phyloP scores from a whole-genome alignment of 2,888 invertebrate genomes.

The Melitaea athalia region DNA sequence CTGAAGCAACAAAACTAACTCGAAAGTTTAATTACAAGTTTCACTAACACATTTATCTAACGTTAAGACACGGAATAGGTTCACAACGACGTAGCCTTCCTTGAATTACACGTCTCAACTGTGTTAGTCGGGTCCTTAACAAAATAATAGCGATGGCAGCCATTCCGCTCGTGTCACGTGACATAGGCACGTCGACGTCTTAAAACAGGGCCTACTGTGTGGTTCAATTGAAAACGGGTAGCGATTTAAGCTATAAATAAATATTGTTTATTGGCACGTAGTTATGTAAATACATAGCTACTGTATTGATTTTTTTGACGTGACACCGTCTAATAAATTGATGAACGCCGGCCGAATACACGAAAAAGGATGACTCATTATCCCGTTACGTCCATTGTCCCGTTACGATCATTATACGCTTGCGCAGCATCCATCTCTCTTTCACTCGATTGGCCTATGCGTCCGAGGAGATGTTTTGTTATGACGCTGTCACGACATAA shows the following conservation, averaged over 20 bases:
- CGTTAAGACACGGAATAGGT: constrained; percentile 33
- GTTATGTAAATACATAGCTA: not conserved
- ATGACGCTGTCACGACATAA: too few relatives aligned
- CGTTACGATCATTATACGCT: too few relatives aligned
- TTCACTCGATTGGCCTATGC: too few relatives aligned
- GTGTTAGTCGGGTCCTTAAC: constrained; percentile 50
- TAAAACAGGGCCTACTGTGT: constrained; percentile 22
- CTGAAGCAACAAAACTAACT: constrained; percentile 29
- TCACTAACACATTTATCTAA: constrained; percentile 39
- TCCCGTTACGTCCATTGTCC: too few relatives aligned
- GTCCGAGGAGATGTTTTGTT: too few relatives aligned
- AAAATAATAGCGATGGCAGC: constrained; percentile 49
- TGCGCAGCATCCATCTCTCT: too few relatives aligned
- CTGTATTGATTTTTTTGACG: not conserved
- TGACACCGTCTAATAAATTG: too few relatives aligned
- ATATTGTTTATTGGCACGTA: not conserved
- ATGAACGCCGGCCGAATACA: too few relatives aligned
- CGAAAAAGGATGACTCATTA: too few relatives aligned
- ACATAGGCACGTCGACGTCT: constrained; percentile 53
- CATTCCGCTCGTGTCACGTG: constrained; percentile 49
- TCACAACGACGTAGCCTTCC: constrained; percentile 37
- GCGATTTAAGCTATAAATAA: not conserved
- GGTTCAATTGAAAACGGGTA: not conserved
- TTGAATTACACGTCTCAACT: constrained; percentile 44
- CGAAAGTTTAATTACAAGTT: constrained; percentile 44